phyloP scores from a whole-genome alignment of 2,113 vertebrate genomes.

The Australoheros scitulus region DNA sequence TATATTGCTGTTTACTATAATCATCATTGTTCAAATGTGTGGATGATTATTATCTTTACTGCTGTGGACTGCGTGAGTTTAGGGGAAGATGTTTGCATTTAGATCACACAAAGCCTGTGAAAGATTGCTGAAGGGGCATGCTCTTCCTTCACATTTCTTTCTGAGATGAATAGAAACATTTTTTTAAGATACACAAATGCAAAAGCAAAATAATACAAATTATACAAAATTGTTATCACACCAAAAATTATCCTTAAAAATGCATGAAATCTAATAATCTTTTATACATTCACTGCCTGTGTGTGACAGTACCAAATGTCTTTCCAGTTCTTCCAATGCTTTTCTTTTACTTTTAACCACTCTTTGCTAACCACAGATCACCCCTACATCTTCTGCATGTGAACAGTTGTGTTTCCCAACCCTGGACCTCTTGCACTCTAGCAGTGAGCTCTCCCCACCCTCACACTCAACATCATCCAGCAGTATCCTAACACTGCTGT shows the following conservation, averaged over 20 bases:
- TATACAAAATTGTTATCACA: background rate
- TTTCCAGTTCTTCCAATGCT: slow-evolving; percentile 4
- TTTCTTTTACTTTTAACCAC: background rate
- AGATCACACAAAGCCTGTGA: background rate
- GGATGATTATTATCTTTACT: slow-evolving; percentile 7
- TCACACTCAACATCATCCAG: slow-evolving; percentile 80
- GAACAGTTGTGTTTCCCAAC: slow-evolving; percentile 78
- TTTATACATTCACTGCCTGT: background rate
- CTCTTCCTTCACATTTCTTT: background rate
- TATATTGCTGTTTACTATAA: background rate
- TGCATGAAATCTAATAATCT: background rate
- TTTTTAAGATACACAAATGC: background rate
- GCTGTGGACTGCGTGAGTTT: slow-evolving; percentile 4
- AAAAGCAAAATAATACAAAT: background rate
- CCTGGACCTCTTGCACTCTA: slow-evolving; percentile 73
- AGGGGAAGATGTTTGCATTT: background rate
- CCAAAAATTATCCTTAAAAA: background rate
- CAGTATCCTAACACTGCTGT: slow-evolving; percentile 55
- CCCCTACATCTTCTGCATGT: slow-evolving; percentile 74
- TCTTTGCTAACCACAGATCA: slow-evolving; percentile 63
- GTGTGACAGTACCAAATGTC: background rate
- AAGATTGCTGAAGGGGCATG: background rate
- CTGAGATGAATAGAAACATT: background rate
- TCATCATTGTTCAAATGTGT: background rate
- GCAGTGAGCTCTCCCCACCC: slow-evolving; percentile 71